Evolutionary conservation across 2,797 vertebrate genomes (phyloP).

Genomic region (Sternarchorhynchus goeldii): DNA sequence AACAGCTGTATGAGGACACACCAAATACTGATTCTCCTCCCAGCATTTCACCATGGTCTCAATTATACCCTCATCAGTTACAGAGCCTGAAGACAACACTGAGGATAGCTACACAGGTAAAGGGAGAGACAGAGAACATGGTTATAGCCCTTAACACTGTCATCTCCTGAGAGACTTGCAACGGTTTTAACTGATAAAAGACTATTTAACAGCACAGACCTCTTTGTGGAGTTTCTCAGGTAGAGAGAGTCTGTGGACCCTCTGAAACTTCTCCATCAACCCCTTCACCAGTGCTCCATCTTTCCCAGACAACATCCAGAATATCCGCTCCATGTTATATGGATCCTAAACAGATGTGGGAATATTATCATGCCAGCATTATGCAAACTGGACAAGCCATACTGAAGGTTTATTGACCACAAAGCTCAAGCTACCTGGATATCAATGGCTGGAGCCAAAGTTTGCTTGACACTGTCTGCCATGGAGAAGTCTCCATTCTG

Average conservation of each 20-base stretch:
- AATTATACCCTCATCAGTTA: slow-evolving; percentile 80
- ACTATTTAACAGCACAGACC: slow-evolving; percentile 55
- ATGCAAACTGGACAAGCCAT: neutral
- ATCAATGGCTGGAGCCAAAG: slow-evolving; percentile 91
- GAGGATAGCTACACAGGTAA: slow-evolving; percentile 71
- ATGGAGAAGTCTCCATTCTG: slow-evolving; percentile 87
- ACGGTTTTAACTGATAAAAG: too few species aligned
- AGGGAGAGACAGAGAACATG: slow-evolving; percentile 2
- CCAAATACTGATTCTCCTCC: slow-evolving; percentile 85
- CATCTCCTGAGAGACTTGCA: neutral
- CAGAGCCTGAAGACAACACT: slow-evolving; percentile 70
- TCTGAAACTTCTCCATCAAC: slow-evolving; percentile 86
- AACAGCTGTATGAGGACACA: slow-evolving; percentile 92
- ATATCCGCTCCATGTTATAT: slow-evolving; percentile 92
- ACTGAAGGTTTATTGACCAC: neutral
- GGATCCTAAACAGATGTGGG: slow-evolving; percentile 78
- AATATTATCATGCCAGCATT: neutral
- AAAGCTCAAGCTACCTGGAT: slow-evolving; percentile 80
- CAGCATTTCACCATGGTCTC: slow-evolving; percentile 84
- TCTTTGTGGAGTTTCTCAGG: slow-evolving; percentile 72
- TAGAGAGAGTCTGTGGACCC: slow-evolving; percentile 70
- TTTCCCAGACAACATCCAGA: slow-evolving; percentile 83
- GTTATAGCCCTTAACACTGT: neutral
- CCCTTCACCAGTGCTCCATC: slow-evolving; percentile 71
- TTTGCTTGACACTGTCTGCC: slow-evolving; percentile 70